These are phyloP conservation scores for Agonopterix arenella DNA, from an alignment of 2,888 invertebrate species.

Conservation along the genomic window DNA sequence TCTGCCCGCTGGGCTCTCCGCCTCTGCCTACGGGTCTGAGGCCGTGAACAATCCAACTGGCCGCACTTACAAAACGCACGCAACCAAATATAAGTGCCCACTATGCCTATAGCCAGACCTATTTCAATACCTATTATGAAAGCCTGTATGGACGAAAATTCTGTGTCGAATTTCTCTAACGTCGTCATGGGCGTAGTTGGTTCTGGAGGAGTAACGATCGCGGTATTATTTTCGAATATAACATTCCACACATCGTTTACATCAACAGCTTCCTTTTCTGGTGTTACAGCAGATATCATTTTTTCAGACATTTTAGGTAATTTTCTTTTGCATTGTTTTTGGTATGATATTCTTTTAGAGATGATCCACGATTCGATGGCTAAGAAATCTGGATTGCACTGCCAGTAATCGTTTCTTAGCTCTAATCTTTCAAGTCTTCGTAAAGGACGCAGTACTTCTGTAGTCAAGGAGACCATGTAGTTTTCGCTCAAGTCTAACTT, in stretches of 20 bases:
- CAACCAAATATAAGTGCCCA: conserved; percentile 64
- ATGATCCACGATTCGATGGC: conserved; percentile 58
- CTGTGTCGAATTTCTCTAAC: conserved; percentile 54
- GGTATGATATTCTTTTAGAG: conserved; percentile 52
- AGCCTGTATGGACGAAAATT: conserved; percentile 62
- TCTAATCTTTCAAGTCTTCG: conserved; percentile 67
- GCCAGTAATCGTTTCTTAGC: conserved; percentile 74
- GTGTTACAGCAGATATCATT: conserved; percentile 66
- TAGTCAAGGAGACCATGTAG: conserved; percentile 70
- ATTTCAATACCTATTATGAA: conserved; percentile 61
- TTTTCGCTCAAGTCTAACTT: conserved; percentile 79
- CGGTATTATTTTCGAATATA: conserved; percentile 29
- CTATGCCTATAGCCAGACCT: conserved; percentile 59
- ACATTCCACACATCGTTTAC: conserved; percentile 60
- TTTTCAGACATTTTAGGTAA: conserved; percentile 73
- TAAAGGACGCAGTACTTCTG: conserved; percentile 64
- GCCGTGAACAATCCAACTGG: conserved; percentile 32
- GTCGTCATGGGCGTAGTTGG: conserved; percentile 38
- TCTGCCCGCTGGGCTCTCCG: conserved; percentile 37
- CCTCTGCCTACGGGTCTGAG: conserved; percentile 34
- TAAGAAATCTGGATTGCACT: conserved; percentile 67
- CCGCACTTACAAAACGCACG: conserved; percentile 47
- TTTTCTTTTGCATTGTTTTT: conserved; percentile 59
- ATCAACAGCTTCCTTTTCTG: conserved; percentile 51
- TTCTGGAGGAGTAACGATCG: conserved; percentile 16